phyloP scores from a whole-genome alignment of 2,113 vertebrate genomes.

The Mellivora capensis region DNA sequence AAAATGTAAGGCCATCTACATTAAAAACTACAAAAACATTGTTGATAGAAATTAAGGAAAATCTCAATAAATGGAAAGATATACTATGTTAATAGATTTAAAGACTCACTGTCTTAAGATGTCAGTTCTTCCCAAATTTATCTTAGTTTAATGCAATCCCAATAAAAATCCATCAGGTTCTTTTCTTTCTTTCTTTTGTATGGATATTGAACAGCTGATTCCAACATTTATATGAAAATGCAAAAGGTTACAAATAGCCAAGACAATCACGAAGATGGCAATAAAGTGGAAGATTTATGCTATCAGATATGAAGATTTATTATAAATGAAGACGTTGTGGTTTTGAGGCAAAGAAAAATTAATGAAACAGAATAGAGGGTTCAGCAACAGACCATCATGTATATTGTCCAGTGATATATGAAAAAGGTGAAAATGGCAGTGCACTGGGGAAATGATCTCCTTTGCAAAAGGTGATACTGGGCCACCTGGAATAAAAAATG shows the following conservation, averaged over 20 bases:
- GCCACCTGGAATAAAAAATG: not conserved
- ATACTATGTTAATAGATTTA: not conserved
- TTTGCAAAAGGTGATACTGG: not conserved
- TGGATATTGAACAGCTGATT: not conserved
- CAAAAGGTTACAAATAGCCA: not conserved
- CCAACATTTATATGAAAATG: not conserved
- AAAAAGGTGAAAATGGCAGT: not conserved
- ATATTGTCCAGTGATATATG: not conserved
- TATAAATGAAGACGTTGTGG: conserved; percentile 19
- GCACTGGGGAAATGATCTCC: not conserved
- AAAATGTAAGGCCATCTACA: not conserved
- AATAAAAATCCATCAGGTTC: not conserved
- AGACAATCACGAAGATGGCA: not conserved
- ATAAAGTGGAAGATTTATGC: not conserved
- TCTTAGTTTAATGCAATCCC: not conserved
- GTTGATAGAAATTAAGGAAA: not conserved
- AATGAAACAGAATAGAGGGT: not conserved
- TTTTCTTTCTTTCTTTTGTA: not conserved
- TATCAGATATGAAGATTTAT: not conserved
- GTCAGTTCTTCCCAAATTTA: not conserved
- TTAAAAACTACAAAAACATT: not conserved
- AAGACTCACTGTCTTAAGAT: not conserved
- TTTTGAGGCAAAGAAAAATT: not conserved
- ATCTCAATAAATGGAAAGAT: not conserved
- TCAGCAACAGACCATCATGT: not conserved